Percentiles rank a stretch among this genome's conserved stretches.
These are phyloP conservation scores for Ceraclea dissimilis DNA, from an alignment of 2,888 invertebrate genomes.

Conservation along the genomic window DNA sequence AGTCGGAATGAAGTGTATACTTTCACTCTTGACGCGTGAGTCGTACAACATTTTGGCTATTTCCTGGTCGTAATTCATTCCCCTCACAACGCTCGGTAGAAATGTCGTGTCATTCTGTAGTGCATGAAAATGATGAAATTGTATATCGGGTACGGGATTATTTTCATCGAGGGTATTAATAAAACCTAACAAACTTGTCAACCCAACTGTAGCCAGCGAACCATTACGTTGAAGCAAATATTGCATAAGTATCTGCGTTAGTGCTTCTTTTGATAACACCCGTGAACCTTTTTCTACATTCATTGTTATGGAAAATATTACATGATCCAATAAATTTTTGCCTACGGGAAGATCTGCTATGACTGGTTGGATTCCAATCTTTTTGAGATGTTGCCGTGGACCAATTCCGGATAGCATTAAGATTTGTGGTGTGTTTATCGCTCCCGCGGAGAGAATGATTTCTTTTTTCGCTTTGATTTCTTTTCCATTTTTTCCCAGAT, in stretches of 20 bases:
- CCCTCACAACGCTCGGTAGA: conserved; percentile 29
- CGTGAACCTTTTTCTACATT: conserved; percentile 2
- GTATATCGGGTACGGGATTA: conserved; percentile 43
- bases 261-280: conserved; percentile 20
- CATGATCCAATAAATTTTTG: conserved; percentile 49
- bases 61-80: conserved; percentile 31
- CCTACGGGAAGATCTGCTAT: conserved; percentile 41
- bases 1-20: conserved; percentile 37
- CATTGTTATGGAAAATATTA: conserved; percentile 33
- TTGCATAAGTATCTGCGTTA: conserved; percentile 34
- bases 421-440: conserved; percentile 44
- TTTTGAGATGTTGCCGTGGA: conserved; percentile 34
- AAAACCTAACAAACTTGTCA: conserved; percentile 43
- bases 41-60: conserved; percentile 30
- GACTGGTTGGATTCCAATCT: conserved; percentile 33
- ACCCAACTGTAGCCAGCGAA: conserved; percentile 37
- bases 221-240: conserved; percentile 47
- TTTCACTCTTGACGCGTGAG: conserved; percentile 31
- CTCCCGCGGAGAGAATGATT: conserved; percentile 44
- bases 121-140: conserved; percentile 38
- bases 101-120: conserved; percentile 30
- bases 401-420: conserved; percentile 48
- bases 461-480: conserved; percentile 38
- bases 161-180: conserved; percentile 38
- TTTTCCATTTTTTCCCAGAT: conserved; percentile 33